These are phyloP conservation scores for Lepidocyrtoides sp. DNA, from an alignment of 2,888 invertebrate genomes.

Conservation along the genomic window DNA sequence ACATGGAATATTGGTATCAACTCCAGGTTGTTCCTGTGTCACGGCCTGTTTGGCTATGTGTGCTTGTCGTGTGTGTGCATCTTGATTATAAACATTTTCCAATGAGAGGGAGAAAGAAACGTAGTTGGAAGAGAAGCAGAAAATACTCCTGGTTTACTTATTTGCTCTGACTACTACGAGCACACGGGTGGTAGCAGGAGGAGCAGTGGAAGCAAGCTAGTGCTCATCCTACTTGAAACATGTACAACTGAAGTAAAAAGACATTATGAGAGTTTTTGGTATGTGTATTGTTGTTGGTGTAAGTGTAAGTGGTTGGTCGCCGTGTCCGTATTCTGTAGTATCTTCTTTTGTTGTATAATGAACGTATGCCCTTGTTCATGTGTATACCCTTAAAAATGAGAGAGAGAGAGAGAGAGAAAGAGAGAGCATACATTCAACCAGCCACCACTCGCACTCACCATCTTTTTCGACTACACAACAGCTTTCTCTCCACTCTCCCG, in stretches of 20 bases:
- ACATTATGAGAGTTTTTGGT: slow-evolving; percentile 9
- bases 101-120: slow-evolving; percentile 28
- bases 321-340: slow-evolving; percentile 4
- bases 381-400: slow-evolving; percentile 30
- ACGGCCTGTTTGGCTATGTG: slow-evolving; percentile 78
- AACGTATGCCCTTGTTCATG: slow-evolving; percentile 29
- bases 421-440: neutral
- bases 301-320: slow-evolving; percentile 12
- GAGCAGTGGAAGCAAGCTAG: neutral
- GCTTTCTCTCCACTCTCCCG: slow-evolving; percentile 19
- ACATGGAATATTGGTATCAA: slow-evolving; percentile 46
- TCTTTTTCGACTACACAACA: slow-evolving; percentile 32
- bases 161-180: neutral
- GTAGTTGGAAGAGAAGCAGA: slow-evolving; percentile 11
- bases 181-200: slow-evolving; percentile 9
- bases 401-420: too few species aligned
- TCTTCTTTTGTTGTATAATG: slow-evolving; percentile 13
- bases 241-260: neutral
- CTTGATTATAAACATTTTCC: slow-evolving; percentile 76
- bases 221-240: neutral
- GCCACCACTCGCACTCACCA: slow-evolving; percentile 37
- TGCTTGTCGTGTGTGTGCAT: slow-evolving; percentile 69
- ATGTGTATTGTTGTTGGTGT: slow-evolving; percentile 43
- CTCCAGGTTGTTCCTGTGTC: slow-evolving; percentile 76
- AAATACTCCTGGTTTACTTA: slow-evolving; percentile 1